Evolutionary conservation across 2,888 invertebrate genomes (phyloP).

Genomic region (Lacanobia wlatinum): DNA sequence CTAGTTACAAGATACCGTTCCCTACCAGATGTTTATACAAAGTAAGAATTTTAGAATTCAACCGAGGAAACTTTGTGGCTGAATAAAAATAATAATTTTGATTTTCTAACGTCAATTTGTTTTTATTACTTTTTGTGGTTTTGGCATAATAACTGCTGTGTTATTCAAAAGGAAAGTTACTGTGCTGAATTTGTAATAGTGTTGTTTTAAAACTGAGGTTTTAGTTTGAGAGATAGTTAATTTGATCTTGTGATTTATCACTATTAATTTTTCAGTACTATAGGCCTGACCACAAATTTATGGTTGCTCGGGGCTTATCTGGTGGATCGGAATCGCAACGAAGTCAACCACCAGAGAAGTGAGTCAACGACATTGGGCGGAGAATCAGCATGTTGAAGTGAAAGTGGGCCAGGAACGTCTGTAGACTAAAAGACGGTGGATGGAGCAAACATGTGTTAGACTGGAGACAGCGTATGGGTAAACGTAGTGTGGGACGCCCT

Average conservation of each 20-base stretch:
- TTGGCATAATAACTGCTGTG: constrained; percentile 18
- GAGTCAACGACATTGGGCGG: too few species aligned
- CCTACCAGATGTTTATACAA: constrained; percentile 50
- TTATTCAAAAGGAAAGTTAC: constrained; percentile 7
- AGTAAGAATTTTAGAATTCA: constrained; percentile 47
- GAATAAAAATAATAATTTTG: constrained; percentile 42
- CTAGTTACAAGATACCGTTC: constrained; percentile 29
- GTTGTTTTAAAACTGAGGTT: constrained; percentile 3
- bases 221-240: neutral
- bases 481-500: too few species aligned
- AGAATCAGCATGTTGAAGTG: too few species aligned
- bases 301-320: too few species aligned
- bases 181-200: constrained; percentile 19
- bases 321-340: too few species aligned
- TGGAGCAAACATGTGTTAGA: too few species aligned
- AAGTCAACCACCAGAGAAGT: too few species aligned
- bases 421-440: too few species aligned
- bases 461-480: too few species aligned
- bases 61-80: constrained; percentile 37
- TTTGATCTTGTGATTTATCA: neutral
- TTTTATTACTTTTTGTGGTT: constrained; percentile 44
- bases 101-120: constrained; percentile 45
- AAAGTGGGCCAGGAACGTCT: too few species aligned
- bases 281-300: too few species aligned
- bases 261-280: too few species aligned